Conservation (phyloP, 2,113 vertebrate genomes). For the Paratilapia polleni region DNA sequence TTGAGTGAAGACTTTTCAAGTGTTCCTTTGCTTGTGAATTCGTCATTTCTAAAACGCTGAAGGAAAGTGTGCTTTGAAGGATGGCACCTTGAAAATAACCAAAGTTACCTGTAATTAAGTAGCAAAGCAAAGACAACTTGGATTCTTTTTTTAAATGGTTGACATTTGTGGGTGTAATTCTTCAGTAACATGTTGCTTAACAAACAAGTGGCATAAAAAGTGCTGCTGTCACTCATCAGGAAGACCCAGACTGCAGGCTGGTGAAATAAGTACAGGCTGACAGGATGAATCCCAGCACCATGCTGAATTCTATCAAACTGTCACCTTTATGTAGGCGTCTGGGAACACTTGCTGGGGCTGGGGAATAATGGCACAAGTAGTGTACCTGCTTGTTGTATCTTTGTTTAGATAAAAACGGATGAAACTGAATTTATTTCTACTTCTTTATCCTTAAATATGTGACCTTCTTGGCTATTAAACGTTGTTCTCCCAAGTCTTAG, state of each 20-base stretch:
- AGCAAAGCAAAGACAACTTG: neutral
- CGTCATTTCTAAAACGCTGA: neutral
- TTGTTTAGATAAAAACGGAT: neutral
- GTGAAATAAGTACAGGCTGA: neutral
- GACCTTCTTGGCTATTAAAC: neutral
- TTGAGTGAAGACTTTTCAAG: slow-evolving; percentile 6
- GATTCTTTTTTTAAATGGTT: neutral
- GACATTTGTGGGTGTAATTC: slow-evolving; percentile 39
- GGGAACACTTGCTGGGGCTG: neutral
- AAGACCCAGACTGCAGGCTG: neutral
- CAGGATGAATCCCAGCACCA: slow-evolving; percentile 1
- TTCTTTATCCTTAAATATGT: neutral
- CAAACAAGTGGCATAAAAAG: neutral
- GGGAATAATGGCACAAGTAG: neutral
- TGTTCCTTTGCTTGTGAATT: neutral
- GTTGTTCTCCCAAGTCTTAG: neutral
- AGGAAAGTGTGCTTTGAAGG: neutral
- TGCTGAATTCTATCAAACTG: neutral
- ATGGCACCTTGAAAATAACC: neutral
- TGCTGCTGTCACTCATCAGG: slow-evolving; percentile 25
- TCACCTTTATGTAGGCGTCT: neutral
- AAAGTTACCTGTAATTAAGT: slow-evolving; percentile 18
- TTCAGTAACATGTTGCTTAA: slow-evolving; percentile 20
- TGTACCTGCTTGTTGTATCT: neutral
- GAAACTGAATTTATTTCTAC: neutral